A percentile compares a stretch with the other conserved stretches of the same genome.
Conservation (phyloP, 2,888 invertebrate species). For the Euzophera pinguis region DNA sequence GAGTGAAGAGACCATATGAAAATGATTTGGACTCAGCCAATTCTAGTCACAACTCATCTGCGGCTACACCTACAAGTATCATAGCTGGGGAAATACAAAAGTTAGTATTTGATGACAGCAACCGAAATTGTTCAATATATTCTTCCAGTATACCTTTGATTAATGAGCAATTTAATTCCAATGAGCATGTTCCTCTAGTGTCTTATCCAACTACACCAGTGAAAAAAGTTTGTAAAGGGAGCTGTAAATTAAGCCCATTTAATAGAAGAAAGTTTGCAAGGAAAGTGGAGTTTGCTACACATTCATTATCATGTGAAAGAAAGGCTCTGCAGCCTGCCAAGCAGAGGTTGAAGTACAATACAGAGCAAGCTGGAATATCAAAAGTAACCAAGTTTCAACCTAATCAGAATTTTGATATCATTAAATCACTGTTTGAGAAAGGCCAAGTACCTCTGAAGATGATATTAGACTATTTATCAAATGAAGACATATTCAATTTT, state of each 20-base stretch:
- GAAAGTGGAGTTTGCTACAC: conserved; percentile 58
- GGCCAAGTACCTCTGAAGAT: conserved; percentile 12
- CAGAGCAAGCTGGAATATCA: conserved; percentile 21
- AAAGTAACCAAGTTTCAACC: conserved; percentile 47
- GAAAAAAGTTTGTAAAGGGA: conserved; percentile 49
- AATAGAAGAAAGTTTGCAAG: conserved; percentile 47
- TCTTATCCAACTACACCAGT: conserved; percentile 66
- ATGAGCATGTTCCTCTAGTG: conserved; percentile 32
- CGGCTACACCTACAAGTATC: conserved; percentile 61
- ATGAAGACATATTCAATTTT: conserved; percentile 63
- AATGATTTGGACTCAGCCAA: conserved; percentile 40
- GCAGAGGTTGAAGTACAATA: conserved; percentile 17
- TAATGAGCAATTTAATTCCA: conserved; percentile 4
- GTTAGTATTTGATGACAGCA: conserved; percentile 56
- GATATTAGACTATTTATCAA: conserved; percentile 56
- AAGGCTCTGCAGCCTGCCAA: conserved; percentile 36
- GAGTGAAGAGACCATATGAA: conserved; percentile 52
- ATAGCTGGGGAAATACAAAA: conserved; percentile 64
- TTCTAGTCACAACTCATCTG: conserved; percentile 31
- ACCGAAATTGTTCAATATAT: conserved; percentile 22
- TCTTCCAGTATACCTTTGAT: conserved; percentile 14
- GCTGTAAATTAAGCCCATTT: conserved; percentile 51
- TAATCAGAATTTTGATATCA: conserved; percentile 63
- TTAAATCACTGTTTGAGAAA: conserved; percentile 48
- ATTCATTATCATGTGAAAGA: conserved; percentile 59